phyloP scores from a whole-genome alignment of 2,888 invertebrate species.

The Pardosa pseudoannulata region DNA sequence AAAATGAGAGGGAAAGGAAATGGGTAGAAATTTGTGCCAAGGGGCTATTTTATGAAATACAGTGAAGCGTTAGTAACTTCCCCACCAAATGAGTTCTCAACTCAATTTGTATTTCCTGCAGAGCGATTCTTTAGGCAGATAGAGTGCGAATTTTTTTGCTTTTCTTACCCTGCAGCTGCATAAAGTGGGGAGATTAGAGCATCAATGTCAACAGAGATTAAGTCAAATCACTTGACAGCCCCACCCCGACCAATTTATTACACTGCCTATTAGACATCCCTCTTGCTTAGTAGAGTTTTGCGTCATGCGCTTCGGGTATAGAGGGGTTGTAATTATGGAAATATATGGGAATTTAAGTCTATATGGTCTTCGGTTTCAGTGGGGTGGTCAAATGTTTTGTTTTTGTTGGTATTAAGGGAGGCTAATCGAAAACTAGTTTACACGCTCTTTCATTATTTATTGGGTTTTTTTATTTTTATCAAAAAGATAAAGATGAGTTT shows the following conservation, averaged over 20 bases:
- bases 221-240: conserved; percentile 54
- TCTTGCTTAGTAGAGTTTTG: neutral
- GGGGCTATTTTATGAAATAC: conserved; percentile 2
- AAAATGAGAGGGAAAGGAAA: neutral
- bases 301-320: neutral
- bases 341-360: conserved; percentile 5
- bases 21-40: neutral
- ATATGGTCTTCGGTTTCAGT: neutral
- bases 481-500: too few relatives aligned
- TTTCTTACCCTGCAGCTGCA: conserved; percentile 13
- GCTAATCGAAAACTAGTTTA: too few relatives aligned
- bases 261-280: conserved; percentile 32
- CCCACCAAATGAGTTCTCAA: neutral
- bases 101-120: neutral
- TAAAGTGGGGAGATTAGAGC: conserved; percentile 29
- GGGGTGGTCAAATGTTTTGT: neutral
- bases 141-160: neutral
- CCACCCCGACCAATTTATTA: conserved; percentile 46
- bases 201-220: conserved; percentile 55
- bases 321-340: conserved; percentile 8
- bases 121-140: neutral
- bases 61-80: neutral
- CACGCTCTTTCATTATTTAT: too few relatives aligned
- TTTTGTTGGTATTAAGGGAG: too few relatives aligned
- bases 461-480: too few relatives aligned